A percentile compares a stretch with the other conserved stretches of the same genome.
phyloP scores from a whole-genome alignment of 2,797 vertebrate species.

The Anolis apletophallus region DNA sequence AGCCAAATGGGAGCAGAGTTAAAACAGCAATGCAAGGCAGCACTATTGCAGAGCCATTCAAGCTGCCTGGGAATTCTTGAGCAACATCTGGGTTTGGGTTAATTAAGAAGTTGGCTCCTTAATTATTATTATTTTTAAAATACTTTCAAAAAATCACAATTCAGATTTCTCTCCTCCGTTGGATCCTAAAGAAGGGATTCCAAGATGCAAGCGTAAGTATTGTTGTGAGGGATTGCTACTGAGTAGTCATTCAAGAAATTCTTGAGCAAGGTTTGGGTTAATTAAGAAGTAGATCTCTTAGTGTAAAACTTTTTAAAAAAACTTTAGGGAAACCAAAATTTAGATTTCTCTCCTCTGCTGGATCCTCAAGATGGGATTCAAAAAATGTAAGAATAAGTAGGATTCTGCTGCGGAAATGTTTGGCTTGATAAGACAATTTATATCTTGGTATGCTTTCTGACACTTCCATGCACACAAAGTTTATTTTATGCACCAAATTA shows the following conservation, averaged over 20 bases:
- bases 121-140: too few species aligned
- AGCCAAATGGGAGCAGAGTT: neutral
- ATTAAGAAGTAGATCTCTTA: conserved; percentile 15
- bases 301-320: neutral
- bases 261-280: conserved; percentile 16
- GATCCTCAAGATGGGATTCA: neutral
- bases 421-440: neutral
- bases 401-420: neutral
- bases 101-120: conserved; percentile 20
- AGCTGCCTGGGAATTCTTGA: neutral
- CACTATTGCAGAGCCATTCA: conserved; percentile 7
- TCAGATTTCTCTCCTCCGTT: neutral
- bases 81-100: conserved; percentile 21
- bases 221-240: neutral
- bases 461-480: too few species aligned
- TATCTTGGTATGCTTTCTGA: too few species aligned
- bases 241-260: conserved; percentile 11
- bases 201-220: neutral
- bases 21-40: conserved; percentile 3
- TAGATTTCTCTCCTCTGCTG: neutral
- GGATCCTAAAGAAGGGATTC: neutral
- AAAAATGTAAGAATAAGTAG: neutral
- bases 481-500: too few species aligned
- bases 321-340: neutral
- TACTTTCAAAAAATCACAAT: neutral